Base-by-base conservation (phyloP, 2,888 invertebrate species). In the Galeopsomyia nigrocyanea region DNA sequence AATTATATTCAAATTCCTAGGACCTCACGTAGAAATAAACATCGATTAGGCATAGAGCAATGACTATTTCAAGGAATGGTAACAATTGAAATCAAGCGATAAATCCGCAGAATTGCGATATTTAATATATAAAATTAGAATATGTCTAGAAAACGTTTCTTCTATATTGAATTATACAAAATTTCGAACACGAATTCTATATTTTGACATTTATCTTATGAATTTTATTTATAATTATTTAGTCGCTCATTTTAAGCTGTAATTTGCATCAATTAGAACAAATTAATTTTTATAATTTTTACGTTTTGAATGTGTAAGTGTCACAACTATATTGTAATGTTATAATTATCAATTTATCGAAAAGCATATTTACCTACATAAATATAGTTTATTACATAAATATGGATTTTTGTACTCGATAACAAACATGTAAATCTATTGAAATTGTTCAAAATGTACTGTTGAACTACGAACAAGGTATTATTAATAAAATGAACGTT, bases 101-200 rank as follows among this genome's bases (percentile, higher is more conserved):
- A 68, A 73, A 53, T 21, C 14, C 56, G 56, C 39, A 60, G 51
- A 66, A 51, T 61, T 55, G 53, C 47, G 61, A 67, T 70, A 67
- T 62, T 67, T 62, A 70, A 74, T 63, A 67, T 66, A 68, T 64
- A 22, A 60, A 64, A 70, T 71, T 64, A 65, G 58, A 65, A 55
- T 65, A 64, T 71, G 66, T 70, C 17, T 74, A 74, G 70, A 70
- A 16, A 70, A 47, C 22, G 63, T 64, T 74, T 74, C 71, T 68
- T 71, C 68, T 68, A 65, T 46, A 61, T 68, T 57, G 53, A 56
- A 61, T 61, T 16, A 16, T 61, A 22, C 67, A 68, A 46, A 71
- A 74, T 74, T 71, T 74, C 71, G 71, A 74, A 74, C 74, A 71
- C 74, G 71, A 74, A 71, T 31, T 65, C 68, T 22, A 56, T 68